Conservation (phyloP, 2,888 invertebrate species). For the Gryllus longicercus region DNA sequence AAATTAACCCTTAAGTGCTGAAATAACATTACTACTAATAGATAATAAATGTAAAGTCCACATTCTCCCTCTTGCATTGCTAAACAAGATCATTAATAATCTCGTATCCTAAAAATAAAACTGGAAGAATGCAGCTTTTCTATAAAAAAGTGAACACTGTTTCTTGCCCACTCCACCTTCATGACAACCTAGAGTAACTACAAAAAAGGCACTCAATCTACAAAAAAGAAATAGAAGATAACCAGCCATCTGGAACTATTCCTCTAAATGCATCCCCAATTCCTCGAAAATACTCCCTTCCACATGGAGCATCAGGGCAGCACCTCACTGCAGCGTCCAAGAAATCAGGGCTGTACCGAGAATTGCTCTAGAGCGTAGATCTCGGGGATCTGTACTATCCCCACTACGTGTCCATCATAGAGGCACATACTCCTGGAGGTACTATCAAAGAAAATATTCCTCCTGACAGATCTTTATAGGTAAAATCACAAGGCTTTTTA, state of each 20-base stretch:
- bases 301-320: background rate
- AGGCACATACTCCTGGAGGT: background rate
- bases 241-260: background rate
- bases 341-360: background rate
- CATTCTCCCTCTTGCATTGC: constrained; percentile 9
- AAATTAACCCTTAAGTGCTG: background rate
- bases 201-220: constrained; percentile 17
- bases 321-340: background rate
- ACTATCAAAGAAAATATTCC: background rate
- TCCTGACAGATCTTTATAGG: background rate
- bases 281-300: background rate
- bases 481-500: background rate
- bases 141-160: constrained; percentile 3
- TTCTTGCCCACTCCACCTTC: constrained; percentile 1
- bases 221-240: background rate
- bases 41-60: background rate
- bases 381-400: background rate
- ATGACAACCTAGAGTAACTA: constrained; percentile 7
- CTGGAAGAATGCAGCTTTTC: constrained; percentile 3
- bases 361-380: background rate
- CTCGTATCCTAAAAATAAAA: constrained; percentile 10
- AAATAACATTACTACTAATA: background rate
- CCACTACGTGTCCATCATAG: background rate
- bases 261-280: background rate
- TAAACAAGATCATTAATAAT: constrained; percentile 3